phyloP scores from a whole-genome alignment of 1,140 invertebrate genomes.

The Parapsyche elsis region DNA sequence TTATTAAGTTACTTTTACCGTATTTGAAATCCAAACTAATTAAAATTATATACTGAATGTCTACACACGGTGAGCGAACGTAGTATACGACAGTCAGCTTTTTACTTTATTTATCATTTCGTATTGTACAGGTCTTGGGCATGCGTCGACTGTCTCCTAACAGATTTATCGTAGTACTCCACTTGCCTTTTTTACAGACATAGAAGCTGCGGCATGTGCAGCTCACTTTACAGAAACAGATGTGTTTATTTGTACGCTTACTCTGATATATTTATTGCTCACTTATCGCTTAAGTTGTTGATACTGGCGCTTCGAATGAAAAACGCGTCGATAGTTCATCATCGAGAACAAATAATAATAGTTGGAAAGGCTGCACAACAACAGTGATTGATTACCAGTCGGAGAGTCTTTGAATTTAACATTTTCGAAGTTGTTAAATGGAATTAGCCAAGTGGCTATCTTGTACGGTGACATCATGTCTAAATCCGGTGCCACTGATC shows the following conservation, averaged over 20 bases:
- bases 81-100: neutral
- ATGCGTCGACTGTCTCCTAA: conserved; percentile 34
- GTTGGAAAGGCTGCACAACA: no score
- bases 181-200: conserved; percentile 38
- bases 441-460: conserved; percentile 16
- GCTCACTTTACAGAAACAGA: neutral
- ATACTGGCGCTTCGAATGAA: neutral
- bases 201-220: conserved; percentile 8
- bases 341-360: neutral
- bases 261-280: conserved; percentile 10
- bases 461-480: conserved; percentile 29
- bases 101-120: conserved; percentile 1
- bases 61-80: neutral
- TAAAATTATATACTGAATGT: no score
- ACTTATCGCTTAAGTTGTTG: conserved; percentile 1
- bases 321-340: no score
- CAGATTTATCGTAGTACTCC: conserved; percentile 40
- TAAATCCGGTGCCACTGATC: neutral
- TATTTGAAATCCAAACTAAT: no score
- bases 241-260: conserved; percentile 28
- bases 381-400: conserved; percentile 5
- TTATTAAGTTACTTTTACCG: no score
- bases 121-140: conserved; percentile 12
- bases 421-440: conserved; percentile 5
- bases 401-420: neutral